These are phyloP conservation scores for Chloropsis cyanopogon DNA, from an alignment of 2,113 vertebrate genomes.

Conservation along the genomic window DNA sequence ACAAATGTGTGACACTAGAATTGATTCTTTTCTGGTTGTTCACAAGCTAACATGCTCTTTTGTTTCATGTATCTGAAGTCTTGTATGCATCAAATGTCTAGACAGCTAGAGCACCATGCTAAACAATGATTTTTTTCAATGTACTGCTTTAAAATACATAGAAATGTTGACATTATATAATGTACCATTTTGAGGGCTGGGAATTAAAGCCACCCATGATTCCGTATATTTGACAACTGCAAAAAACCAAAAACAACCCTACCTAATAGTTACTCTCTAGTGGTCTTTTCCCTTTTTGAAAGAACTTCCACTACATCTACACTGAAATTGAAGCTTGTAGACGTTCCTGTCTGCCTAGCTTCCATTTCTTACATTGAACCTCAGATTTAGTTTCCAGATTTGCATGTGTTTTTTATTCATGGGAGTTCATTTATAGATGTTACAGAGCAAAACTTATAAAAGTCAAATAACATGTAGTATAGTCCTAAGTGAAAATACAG, in stretches of 20 bases:
- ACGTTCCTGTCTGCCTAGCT: constrained; percentile 18
- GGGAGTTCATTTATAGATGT: background rate
- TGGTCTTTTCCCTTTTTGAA: constrained; percentile 51
- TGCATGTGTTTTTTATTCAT: constrained; percentile 38
- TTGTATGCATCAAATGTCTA: background rate
- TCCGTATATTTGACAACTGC: background rate
- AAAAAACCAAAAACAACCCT: background rate
- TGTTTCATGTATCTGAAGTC: background rate
- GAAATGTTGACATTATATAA: background rate
- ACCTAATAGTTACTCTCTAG: constrained; percentile 24
- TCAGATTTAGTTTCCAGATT: constrained; percentile 49
- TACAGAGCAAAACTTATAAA: background rate
- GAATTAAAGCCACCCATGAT: background rate
- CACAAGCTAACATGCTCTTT: background rate
- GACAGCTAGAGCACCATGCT: background rate
- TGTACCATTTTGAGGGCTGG: background rate
- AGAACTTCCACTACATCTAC: background rate
- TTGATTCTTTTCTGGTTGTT: background rate
- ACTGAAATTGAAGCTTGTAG: constrained; percentile 30
- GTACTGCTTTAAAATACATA: background rate
- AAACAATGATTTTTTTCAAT: background rate
- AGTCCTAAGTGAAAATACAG: background rate
- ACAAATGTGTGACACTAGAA: background rate
- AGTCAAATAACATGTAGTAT: background rate
- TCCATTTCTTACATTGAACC: constrained; percentile 45